Conservation (phyloP, 2,797 vertebrate genomes). For the Pagetopsis macropterus region DNA sequence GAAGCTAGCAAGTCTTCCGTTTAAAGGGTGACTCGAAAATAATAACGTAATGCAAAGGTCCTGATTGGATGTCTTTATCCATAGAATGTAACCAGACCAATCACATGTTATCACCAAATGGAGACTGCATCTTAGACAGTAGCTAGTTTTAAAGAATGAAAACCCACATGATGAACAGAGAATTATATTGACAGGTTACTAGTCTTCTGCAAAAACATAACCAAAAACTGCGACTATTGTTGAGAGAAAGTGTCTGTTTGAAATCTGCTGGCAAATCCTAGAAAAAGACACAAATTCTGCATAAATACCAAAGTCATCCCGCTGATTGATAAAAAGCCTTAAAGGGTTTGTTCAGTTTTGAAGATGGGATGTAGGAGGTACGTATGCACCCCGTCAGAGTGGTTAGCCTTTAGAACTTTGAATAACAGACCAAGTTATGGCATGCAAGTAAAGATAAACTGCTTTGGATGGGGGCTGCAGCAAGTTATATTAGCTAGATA, state of each 20-base stretch:
- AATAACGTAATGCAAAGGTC: neutral
- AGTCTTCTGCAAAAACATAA: too few relatives aligned
- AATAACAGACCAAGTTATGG: too few relatives aligned
- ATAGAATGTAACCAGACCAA: neutral
- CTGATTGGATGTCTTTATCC: neutral
- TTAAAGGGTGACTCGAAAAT: neutral
- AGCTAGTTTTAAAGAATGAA: neutral
- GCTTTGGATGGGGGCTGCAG: too few relatives aligned
- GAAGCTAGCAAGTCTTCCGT: neutral
- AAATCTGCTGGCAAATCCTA: constrained; percentile 29
- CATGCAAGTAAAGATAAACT: too few relatives aligned
- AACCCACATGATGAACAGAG: neutral
- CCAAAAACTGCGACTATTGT: constrained; percentile 5
- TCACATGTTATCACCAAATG: neutral
- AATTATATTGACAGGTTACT: too few relatives aligned
- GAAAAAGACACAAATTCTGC: constrained; percentile 35
- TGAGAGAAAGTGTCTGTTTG: neutral
- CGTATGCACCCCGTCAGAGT: too few relatives aligned
- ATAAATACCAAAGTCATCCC: constrained; percentile 45
- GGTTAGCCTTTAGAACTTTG: too few relatives aligned
- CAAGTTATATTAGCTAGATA: too few relatives aligned
- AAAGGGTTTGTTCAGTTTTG: too few relatives aligned
- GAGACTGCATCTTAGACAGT: neutral
- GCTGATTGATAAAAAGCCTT: constrained; percentile 22
- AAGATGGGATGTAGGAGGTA: too few relatives aligned